Conservation (phyloP, 2,113 vertebrate species). For the Sisor rabdophorus region DNA sequence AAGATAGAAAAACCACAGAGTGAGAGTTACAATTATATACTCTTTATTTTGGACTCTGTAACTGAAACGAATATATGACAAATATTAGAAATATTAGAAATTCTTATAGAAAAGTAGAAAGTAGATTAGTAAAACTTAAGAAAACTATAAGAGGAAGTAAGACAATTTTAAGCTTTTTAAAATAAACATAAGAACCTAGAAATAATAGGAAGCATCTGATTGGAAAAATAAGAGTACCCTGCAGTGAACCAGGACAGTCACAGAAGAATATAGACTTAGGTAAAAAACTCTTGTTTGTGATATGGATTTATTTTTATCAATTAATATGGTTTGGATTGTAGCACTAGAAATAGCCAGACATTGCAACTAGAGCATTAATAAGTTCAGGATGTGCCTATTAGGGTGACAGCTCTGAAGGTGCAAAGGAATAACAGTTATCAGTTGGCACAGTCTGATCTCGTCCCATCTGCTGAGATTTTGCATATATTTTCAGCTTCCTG, state of each 20-base stretch:
- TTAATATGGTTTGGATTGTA: slow-evolving; percentile 54
- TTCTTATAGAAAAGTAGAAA: too few species aligned
- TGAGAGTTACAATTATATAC: background rate
- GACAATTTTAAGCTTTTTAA: too few species aligned
- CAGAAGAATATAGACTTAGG: background rate
- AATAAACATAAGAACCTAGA: too few species aligned
- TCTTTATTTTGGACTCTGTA: background rate
- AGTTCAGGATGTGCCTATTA: slow-evolving; percentile 95
- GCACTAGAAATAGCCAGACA: slow-evolving; percentile 84
- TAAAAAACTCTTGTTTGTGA: too few species aligned
- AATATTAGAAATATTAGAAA: too few species aligned
- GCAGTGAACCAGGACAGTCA: background rate
- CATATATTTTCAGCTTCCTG: slow-evolving; percentile 96
- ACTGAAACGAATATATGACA: too few species aligned
- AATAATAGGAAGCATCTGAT: background rate
- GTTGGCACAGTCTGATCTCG: slow-evolving; percentile 88
- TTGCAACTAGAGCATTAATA: slow-evolving; percentile 92
- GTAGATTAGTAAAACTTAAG: too few species aligned
- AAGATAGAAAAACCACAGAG: background rate
- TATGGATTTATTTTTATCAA: background rate
- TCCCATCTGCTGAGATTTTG: slow-evolving; percentile 93
- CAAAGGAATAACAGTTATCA: slow-evolving; percentile 95
- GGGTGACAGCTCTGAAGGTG: slow-evolving; percentile 94
- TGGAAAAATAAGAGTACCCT: background rate
- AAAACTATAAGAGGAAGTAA: too few species aligned